Conservation (phyloP, 2,113 vertebrate species). For the Varanus komodoensis region DNA sequence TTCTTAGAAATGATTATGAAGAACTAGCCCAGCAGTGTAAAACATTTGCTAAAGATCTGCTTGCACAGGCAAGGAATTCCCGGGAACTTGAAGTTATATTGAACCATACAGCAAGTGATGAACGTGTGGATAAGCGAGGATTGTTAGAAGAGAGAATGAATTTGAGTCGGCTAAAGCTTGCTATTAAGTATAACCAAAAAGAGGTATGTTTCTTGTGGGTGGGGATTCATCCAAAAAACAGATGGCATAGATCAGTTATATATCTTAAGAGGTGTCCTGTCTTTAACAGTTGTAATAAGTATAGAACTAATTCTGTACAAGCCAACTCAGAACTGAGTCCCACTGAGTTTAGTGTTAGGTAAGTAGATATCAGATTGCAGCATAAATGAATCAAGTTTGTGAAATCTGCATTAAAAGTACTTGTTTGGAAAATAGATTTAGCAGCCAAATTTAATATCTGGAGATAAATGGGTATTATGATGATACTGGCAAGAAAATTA, state of each 20-base stretch:
- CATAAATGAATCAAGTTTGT: background rate
- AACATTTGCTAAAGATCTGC: conserved; percentile 98
- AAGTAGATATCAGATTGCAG: too few species aligned
- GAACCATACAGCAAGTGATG: conserved; percentile 94
- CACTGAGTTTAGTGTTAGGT: too few species aligned
- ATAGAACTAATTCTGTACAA: background rate
- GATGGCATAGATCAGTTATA: background rate
- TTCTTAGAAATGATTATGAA: conserved; percentile 95
- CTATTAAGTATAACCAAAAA: conserved; percentile 99
- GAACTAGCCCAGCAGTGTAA: conserved; percentile 97
- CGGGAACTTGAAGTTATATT: conserved; percentile 97
- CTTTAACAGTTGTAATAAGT: background rate
- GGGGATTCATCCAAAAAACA: background rate
- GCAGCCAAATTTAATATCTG: background rate
- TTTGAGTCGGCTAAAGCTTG: conserved; percentile 96
- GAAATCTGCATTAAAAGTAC: background rate
- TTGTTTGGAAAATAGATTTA: background rate
- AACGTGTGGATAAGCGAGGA: conserved; percentile 92
- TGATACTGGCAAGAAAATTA: background rate
- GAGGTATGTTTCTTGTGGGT: conserved; percentile 82
- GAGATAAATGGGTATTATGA: background rate
- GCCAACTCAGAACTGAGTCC: too few species aligned
- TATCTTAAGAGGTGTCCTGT: conserved; percentile 4
- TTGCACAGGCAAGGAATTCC: conserved; percentile 98
- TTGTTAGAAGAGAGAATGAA: conserved; percentile 98